phyloP scores from a whole-genome alignment of 2,113 vertebrate genomes.

The Lichenostomus cassidix region DNA sequence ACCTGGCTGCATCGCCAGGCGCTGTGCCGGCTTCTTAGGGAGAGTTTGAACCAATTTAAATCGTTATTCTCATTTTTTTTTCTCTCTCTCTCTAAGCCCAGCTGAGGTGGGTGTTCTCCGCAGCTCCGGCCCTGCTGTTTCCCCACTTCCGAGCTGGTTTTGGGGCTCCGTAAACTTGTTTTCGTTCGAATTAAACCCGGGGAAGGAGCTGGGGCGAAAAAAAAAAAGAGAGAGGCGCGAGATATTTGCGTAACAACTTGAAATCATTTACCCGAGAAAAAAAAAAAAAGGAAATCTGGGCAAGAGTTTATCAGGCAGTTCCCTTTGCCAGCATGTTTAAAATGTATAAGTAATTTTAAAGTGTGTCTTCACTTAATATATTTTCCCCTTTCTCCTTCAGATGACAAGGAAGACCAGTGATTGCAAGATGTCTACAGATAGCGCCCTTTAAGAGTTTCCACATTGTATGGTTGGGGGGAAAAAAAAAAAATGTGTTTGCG shows the following conservation, averaged over 20 bases:
- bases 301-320: conserved; percentile 75
- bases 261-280: conserved; percentile 66
- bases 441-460: conserved; percentile 75
- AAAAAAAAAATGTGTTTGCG: conserved; percentile 68
- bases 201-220: background rate
- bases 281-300: conserved; percentile 65
- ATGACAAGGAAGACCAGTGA: conserved; percentile 75
- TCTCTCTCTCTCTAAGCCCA: background rate
- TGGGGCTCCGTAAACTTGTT: background rate
- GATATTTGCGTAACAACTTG: conserved; percentile 50
- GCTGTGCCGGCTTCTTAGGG: background rate
- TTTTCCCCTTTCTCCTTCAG: conserved; percentile 75
- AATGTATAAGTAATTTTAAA: conserved; percentile 80
- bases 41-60: background rate
- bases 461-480: conserved; percentile 56
- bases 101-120: background rate
- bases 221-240: background rate
- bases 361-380: conserved; percentile 81
- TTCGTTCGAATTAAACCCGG: background rate
- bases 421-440: conserved; percentile 75
- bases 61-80: accelerated
- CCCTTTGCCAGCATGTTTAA: conserved; percentile 73
- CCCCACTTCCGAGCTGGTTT: background rate
- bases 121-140: background rate
- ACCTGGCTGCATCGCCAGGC: background rate